phyloP scores from a whole-genome alignment of 2,888 invertebrate genomes.

The Parnassius mnemosyne region DNA sequence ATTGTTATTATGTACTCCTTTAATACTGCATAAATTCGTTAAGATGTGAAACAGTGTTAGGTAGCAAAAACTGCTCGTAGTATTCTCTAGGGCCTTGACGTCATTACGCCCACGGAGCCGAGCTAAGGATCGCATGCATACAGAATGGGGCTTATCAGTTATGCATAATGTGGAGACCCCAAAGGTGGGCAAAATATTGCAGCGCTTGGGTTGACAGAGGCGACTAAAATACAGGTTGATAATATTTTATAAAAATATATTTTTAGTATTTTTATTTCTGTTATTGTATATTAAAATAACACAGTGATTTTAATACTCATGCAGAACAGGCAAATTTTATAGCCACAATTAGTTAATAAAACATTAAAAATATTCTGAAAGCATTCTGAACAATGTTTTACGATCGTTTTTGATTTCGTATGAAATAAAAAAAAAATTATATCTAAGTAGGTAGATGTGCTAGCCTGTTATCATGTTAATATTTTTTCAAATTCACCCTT shows the following conservation, averaged over 20 bases:
- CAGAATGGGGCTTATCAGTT: slow-evolving; percentile 79
- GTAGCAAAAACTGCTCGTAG: slow-evolving; percentile 41
- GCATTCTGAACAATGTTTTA: too few relatives aligned
- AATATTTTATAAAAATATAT: neutral
- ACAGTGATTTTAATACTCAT: too few relatives aligned
- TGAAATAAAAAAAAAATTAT: too few relatives aligned
- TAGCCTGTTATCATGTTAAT: too few relatives aligned
- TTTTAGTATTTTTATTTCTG: neutral
- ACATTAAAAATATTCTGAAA: too few relatives aligned
- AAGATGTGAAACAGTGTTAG: slow-evolving; percentile 34
- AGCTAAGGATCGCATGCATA: slow-evolving; percentile 80
- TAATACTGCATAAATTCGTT: slow-evolving; percentile 22
- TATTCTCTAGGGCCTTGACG: slow-evolving; percentile 59
- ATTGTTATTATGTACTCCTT: neutral
- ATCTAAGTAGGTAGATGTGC: too few relatives aligned
- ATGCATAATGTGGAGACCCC: slow-evolving; percentile 80
- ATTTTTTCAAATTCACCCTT: too few relatives aligned
- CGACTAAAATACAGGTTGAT: slow-evolving; percentile 40
- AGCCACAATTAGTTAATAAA: too few relatives aligned
- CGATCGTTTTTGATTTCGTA: too few relatives aligned
- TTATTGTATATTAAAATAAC: too few relatives aligned
- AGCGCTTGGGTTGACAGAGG: slow-evolving; percentile 43
- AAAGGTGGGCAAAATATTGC: slow-evolving; percentile 79
- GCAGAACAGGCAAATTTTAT: too few relatives aligned
- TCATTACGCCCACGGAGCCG: slow-evolving; percentile 60